Percentiles rank a stretch among this genome's conserved stretches.
Evolutionary conservation across 1,140 invertebrate species (phyloP).

Genomic region (Thaumatotibia leucotreta): DNA sequence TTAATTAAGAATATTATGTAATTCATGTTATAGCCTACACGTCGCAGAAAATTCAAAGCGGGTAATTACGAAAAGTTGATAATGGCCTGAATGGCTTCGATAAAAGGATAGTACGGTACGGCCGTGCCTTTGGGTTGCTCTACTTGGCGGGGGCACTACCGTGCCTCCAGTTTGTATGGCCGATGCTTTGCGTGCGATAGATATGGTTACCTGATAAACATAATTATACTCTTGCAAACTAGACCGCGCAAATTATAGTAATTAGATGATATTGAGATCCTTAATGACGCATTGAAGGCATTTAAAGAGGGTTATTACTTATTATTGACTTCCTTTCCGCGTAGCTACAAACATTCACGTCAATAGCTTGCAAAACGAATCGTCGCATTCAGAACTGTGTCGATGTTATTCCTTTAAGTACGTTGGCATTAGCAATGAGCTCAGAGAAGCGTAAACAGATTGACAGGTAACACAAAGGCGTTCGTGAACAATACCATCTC

Average conservation of each 20-base stretch:
- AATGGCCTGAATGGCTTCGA: no score
- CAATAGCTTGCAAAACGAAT: conserved; percentile 2
- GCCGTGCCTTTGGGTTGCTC: no score
- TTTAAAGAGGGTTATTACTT: neutral
- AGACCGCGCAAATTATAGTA: neutral
- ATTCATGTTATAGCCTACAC: no score
- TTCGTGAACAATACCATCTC: conserved; percentile 40
- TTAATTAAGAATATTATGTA: no score
- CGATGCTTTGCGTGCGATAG: neutral
- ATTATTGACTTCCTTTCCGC: conserved; percentile 14
- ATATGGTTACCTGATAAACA: neutral
- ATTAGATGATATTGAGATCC: conserved; percentile 1
- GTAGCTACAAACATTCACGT: neutral
- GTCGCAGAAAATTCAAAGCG: no score
- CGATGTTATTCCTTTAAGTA: conserved; percentile 32
- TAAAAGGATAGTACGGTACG: no score
- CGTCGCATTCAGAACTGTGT: neutral
- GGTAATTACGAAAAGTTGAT: no score
- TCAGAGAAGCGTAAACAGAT: conserved; percentile 35
- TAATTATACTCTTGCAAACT: conserved; percentile 3
- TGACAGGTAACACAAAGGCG: conserved; percentile 38
- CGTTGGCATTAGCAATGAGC: conserved; percentile 34
- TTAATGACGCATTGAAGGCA: neutral
- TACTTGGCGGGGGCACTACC: no score
- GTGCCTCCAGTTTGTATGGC: no score